Conservation (phyloP, 2,888 invertebrate species). For the Lagria hirta region DNA sequence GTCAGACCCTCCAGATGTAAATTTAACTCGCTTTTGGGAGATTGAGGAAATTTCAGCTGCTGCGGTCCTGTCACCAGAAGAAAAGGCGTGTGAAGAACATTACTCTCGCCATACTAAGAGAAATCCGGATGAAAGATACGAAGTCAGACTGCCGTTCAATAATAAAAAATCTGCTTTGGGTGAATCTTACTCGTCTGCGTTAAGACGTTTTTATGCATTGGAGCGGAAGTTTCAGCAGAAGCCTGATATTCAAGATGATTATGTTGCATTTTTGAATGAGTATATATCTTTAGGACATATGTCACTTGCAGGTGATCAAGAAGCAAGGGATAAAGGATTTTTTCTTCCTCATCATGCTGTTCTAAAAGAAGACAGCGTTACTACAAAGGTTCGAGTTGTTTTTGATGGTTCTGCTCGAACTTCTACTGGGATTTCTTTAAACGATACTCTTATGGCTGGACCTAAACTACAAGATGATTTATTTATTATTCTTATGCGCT, state of each 20-base stretch:
- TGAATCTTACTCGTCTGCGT: background rate
- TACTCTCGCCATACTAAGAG: constrained; percentile 10
- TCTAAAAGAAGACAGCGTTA: background rate
- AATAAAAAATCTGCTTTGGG: background rate
- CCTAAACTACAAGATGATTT: constrained; percentile 5
- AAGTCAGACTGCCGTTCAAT: constrained; percentile 21
- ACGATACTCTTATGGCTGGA: too few relatives aligned
- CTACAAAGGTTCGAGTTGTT: constrained; percentile 2
- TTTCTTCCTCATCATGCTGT: constrained; percentile 2
- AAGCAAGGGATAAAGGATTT: too few relatives aligned
- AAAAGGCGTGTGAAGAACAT: constrained; percentile 18
- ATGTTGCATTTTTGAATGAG: constrained; percentile 2
- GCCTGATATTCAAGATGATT: background rate
- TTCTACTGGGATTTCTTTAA: background rate
- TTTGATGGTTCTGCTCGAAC: background rate
- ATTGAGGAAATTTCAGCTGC: constrained; percentile 13
- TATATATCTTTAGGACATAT: constrained; percentile 3
- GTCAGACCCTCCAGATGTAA: too few relatives aligned
- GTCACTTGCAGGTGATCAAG: background rate
- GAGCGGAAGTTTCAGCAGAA: constrained; percentile 2
- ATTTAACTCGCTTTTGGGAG: too few relatives aligned
- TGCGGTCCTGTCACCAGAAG: too few relatives aligned
- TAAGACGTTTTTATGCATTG: constrained; percentile 1
- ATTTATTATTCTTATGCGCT: background rate
- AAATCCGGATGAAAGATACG: constrained; percentile 14